Base-by-base conservation (phyloP, 2,797 vertebrate species). In the Limosa lapponica region DNA sequence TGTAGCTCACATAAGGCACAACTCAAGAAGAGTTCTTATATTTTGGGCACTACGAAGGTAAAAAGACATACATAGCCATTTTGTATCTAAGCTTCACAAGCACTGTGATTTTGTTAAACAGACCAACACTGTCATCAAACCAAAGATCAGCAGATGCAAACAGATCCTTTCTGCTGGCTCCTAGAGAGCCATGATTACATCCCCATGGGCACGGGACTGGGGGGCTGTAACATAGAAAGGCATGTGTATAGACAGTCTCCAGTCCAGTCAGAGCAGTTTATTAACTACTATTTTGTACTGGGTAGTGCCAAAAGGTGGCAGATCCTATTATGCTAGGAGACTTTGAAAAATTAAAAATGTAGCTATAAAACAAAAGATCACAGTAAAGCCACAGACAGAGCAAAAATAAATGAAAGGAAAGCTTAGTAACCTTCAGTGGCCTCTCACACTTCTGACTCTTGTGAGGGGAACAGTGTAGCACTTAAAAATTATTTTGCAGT, bases 111-210 rank as follows among this genome's bases (percentile, higher is more conserved):
- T 85, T 71, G 71, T 80, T 81, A 85, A 80, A 64, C 41, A 89
- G 51, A 65, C 6, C 16, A 93, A 92, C 32, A 20, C 43, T 87
- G 79, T 44, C 93, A 69, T 65, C 83, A 89, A 89, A 95, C 41
- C 71, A 57, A 82, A 90, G 86, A 95, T 80, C 83, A 91, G 74
- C 52, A 89, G 89, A 85, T 51, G 78, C 69, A 90, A 95, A 87
- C 71, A 82, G 87, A 48, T 48, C 0, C 0, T 95, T 90, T 89
- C 64, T 90, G 48, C 55, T 61, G 80, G 80, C 82, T 95, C 70
- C 87, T 91, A 32, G 77, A 71, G 54, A 84, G 80, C 59, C 34
- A 10, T 48, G 72, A 89, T 67, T 95, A 46, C 41, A 79, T 75
- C 39, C 91, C 77, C 59, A 67, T 12, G 58, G 82, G 65, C 69